These are phyloP conservation scores for Isichthys henryi DNA, from an alignment of 2,113 vertebrate species.

Conservation along the genomic window DNA sequence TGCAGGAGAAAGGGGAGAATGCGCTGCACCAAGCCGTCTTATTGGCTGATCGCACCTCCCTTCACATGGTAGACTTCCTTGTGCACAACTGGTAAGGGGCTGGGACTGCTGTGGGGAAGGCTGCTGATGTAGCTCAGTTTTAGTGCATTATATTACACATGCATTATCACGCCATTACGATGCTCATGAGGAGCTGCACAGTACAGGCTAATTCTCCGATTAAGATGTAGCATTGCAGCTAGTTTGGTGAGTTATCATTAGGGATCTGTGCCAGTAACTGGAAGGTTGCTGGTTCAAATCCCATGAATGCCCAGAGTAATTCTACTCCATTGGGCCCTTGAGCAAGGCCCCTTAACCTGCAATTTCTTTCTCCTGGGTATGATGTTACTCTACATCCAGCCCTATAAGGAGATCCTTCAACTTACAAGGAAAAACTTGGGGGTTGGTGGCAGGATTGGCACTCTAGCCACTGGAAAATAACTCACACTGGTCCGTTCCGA, in stretches of 20 bases:
- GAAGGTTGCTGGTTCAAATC: no score
- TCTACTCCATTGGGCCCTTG: no score
- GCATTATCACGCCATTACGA: neutral
- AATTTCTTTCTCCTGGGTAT: no score
- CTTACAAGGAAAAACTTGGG: no score
- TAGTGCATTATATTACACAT: neutral
- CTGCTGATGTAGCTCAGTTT: neutral
- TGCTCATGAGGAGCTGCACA: neutral
- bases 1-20: constrained; percentile 58
- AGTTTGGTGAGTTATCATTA: neutral
- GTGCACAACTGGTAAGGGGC: constrained; percentile 60
- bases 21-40: constrained; percentile 59
- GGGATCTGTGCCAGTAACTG: no score
- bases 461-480: no score
- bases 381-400: no score
- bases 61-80: constrained; percentile 63
- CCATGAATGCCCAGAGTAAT: no score
- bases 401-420: no score
- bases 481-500: no score
- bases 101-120: neutral
- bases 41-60: constrained; percentile 54
- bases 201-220: neutral
- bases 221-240: neutral
- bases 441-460: no score
- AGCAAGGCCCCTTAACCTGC: no score